These are phyloP conservation scores for Scrobipalpa costella DNA, from an alignment of 2,888 invertebrate genomes.

Conservation along the genomic window DNA sequence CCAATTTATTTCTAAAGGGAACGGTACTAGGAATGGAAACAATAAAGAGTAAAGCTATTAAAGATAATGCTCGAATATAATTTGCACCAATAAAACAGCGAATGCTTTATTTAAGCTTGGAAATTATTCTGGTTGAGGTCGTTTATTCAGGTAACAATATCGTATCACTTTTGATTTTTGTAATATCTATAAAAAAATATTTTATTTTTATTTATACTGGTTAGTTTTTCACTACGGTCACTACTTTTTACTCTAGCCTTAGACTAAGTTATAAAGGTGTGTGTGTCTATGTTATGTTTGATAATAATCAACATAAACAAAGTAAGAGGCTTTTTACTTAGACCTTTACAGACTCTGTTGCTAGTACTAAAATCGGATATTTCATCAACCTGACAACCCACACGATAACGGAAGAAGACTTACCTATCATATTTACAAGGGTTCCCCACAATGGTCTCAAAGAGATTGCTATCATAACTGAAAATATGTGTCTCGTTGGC, in stretches of 20 bases:
- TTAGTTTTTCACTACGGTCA: background rate
- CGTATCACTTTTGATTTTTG: too few relatives aligned
- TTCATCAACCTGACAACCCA: too few relatives aligned
- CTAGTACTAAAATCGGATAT: too few relatives aligned
- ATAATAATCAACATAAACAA: too few relatives aligned
- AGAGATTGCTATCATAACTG: constrained; percentile 68
- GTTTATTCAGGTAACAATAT: background rate
- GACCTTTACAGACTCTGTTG: too few relatives aligned
- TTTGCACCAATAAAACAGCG: background rate
- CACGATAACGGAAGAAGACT: too few relatives aligned
- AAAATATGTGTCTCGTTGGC: constrained; percentile 76
- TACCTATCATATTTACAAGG: constrained; percentile 81
- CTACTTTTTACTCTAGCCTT: too few relatives aligned
- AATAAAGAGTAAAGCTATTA: constrained; percentile 13
- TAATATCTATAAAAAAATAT: too few relatives aligned
- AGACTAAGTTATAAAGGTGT: too few relatives aligned
- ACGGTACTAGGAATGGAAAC: constrained; percentile 4
- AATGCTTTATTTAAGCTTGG: constrained; percentile 24
- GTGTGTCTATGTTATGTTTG: too few relatives aligned
- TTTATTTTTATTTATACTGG: too few relatives aligned
- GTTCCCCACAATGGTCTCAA: constrained; percentile 79
- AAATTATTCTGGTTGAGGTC: constrained; percentile 5
- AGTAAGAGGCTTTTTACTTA: too few relatives aligned
- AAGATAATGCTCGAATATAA: constrained; percentile 22
- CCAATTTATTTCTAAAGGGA: constrained; percentile 11